Evolutionary conservation across 2,797 vertebrate genomes (phyloP).

Genomic region (Coregonus ussuriensis): DNA sequence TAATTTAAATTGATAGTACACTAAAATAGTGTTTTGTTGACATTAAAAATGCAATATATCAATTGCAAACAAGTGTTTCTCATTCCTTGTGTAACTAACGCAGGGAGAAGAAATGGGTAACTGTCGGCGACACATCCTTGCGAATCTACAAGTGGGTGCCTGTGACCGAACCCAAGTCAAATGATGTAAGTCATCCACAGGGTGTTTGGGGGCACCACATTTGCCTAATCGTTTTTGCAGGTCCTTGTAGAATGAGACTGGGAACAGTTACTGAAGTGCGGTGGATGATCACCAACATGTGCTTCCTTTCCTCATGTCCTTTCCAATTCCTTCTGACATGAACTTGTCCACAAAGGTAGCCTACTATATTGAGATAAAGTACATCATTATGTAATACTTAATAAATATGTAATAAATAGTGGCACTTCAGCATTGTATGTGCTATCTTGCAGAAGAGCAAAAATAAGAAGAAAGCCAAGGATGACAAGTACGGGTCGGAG

Average conservation of each 20-base stretch:
- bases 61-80: neutral
- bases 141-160: constrained; percentile 99
- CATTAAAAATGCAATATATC: neutral
- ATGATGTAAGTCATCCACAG: constrained; percentile 85
- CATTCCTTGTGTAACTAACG: neutral
- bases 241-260: neutral
- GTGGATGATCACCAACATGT: neutral
- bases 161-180: constrained; percentile 95
- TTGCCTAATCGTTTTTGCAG: neutral
- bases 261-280: neutral
- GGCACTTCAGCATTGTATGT: neutral
- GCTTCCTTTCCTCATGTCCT: neutral
- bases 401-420: neutral
- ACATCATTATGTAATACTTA: no score
- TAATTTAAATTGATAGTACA: neutral
- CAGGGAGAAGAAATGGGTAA: constrained; percentile 99
- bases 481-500: constrained; percentile 96
- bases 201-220: neutral
- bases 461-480: constrained; percentile 92
- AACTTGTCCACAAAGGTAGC: no score
- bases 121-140: constrained; percentile 96
- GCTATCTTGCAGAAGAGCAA: constrained; percentile 86
- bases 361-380: no score
- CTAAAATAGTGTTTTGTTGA: neutral
- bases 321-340: neutral